Conservation (phyloP, 2,797 vertebrate genomes). For the Natrix natrix region DNA sequence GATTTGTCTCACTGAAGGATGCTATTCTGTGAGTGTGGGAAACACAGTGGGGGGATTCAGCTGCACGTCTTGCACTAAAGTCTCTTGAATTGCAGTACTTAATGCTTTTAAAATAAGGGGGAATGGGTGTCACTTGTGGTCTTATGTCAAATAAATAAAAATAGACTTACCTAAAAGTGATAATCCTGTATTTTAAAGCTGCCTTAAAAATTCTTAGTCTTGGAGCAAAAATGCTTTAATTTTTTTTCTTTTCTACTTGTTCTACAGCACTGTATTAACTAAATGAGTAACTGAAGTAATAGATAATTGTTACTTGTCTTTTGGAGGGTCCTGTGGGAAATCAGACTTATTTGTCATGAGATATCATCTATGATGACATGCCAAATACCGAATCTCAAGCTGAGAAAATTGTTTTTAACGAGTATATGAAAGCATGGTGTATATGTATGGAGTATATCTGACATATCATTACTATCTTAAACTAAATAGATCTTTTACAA, state of each 20-base stretch:
- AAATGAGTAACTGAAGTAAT: slow-evolving; percentile 4
- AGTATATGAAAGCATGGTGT: slow-evolving; percentile 5
- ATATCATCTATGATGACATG: neutral
- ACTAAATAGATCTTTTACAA: slow-evolving; percentile 1
- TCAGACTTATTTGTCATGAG: accelerated
- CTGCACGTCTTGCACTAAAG: neutral
- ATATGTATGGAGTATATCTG: neutral
- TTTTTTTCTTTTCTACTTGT: slow-evolving; percentile 28
- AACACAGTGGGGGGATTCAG: neutral
- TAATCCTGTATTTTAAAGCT: slow-evolving; percentile 37
- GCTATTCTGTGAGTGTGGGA: neutral
- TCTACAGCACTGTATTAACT: slow-evolving; percentile 20
- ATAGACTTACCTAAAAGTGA: slow-evolving; percentile 37
- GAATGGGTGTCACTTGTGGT: neutral
- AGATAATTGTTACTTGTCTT: neutral
- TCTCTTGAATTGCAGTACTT: neutral
- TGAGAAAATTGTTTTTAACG: slow-evolving; percentile 10
- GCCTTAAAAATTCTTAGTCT: slow-evolving; percentile 19
- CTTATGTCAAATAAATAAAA: slow-evolving; percentile 48
- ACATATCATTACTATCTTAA: slow-evolving; percentile 9
- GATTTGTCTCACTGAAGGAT: neutral
- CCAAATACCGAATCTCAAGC: neutral
- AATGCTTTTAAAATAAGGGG: slow-evolving; percentile 32
- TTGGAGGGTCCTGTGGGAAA: neutral
- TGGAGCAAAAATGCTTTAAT: slow-evolving; percentile 43